Percentiles rank a stretch among this genome's conserved stretches.
These are phyloP conservation scores for Silurus lanzhouensis DNA, from an alignment of 2,797 vertebrate genomes.

Conservation along the genomic window DNA sequence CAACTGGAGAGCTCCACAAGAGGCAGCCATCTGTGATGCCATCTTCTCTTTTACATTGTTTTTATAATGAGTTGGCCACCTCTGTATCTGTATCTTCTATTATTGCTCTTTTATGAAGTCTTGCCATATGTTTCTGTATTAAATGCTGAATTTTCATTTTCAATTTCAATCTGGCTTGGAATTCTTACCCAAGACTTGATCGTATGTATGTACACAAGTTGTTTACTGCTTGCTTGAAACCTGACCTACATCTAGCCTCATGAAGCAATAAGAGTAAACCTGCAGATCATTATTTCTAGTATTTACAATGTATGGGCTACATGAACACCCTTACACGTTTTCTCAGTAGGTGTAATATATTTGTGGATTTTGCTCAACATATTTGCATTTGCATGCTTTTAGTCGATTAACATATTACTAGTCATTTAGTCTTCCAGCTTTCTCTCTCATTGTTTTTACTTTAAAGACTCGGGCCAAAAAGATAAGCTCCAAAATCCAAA, in stretches of 20 bases:
- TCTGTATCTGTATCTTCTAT: background rate
- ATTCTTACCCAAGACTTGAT: background rate
- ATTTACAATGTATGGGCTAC: background rate
- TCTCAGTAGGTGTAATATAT: background rate
- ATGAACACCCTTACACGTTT: background rate
- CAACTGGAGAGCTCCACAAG: too few relatives aligned
- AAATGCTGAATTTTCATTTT: background rate
- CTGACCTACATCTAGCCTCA: background rate
- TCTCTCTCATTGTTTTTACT: background rate
- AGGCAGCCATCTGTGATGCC: too few relatives aligned
- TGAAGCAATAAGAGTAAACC: background rate
- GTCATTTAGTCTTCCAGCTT: too few relatives aligned
- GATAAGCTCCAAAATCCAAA: too few relatives aligned
- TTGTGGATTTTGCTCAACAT: background rate
- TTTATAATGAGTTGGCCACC: background rate
- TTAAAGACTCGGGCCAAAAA: background rate
- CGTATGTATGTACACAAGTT: background rate
- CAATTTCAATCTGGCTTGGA: background rate
- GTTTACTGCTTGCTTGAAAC: background rate
- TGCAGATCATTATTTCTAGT: background rate
- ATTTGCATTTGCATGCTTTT: background rate
- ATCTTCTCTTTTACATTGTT: background rate
- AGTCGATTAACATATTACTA: too few relatives aligned
- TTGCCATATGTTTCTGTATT: background rate
- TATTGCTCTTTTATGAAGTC: background rate